Conservation (phyloP, 2,888 invertebrate genomes). For the Chymomyza caudatula region DNA sequence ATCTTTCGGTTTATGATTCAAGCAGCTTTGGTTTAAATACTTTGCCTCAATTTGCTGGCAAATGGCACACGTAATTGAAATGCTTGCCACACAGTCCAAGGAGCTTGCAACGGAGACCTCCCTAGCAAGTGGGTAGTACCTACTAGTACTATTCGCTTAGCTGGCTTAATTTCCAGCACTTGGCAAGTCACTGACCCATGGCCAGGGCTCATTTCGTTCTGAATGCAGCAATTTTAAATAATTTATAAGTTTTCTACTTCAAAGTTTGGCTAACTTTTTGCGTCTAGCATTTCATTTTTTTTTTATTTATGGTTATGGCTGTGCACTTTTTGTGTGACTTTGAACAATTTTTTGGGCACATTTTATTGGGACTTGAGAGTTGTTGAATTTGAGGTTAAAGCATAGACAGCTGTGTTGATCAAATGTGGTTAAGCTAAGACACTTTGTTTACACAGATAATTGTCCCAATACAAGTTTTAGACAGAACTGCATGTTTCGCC, state of each 20-base stretch:
- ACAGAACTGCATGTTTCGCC: too few species aligned
- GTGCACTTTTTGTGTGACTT: not conserved
- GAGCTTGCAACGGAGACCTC: not conserved
- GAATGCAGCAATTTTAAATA: not conserved
- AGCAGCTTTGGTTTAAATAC: conserved; percentile 55
- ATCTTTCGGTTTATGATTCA: conserved; percentile 6
- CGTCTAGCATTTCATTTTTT: not conserved
- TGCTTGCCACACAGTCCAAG: not conserved
- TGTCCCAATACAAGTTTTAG: too few species aligned
- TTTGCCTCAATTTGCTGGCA: conserved; percentile 53
- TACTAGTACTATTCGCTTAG: not conserved
- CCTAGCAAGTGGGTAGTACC: not conserved
- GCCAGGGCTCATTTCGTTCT: not conserved
- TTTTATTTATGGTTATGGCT: not conserved
- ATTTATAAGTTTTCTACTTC: conserved; percentile 1
- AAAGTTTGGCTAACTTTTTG: not conserved
- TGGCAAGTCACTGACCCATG: not conserved
- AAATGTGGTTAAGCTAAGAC: too few species aligned
- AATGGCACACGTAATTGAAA: conserved; percentile 4
- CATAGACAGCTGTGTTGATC: too few species aligned
- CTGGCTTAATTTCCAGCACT: not conserved
- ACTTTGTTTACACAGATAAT: too few species aligned
- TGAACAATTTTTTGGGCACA: not conserved
- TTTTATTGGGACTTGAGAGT: not conserved
- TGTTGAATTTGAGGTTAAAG: too few species aligned